These are phyloP conservation scores for Caenorhabditis macrosperma DNA, from an alignment of 2,888 invertebrate genomes.

Conservation along the genomic window DNA sequence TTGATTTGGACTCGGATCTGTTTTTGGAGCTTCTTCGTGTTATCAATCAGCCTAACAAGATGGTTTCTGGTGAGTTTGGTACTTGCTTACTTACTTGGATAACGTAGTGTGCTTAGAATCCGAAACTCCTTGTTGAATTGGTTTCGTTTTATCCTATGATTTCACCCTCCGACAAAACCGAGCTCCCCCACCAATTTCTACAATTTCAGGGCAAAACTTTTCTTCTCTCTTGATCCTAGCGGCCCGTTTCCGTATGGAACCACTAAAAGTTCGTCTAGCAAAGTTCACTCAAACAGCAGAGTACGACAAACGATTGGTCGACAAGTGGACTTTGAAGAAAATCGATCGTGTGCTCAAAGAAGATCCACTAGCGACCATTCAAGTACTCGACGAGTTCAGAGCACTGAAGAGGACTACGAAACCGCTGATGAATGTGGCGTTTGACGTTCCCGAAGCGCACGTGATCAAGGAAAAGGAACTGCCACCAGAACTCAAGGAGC, in stretches of 20 bases:
- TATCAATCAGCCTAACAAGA: constrained; percentile 15
- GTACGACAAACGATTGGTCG: constrained; percentile 17
- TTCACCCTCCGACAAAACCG: too few relatives aligned
- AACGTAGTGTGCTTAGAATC: neutral
- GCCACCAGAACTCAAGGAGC: neutral
- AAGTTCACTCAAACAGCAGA: constrained; percentile 16
- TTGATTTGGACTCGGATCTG: constrained; percentile 26
- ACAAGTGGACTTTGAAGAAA: neutral
- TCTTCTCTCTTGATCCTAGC: constrained; percentile 21
- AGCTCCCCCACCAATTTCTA: too few relatives aligned
- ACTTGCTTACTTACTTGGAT: too few relatives aligned
- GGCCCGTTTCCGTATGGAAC: constrained; percentile 18
- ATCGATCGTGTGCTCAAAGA: constrained; percentile 21
- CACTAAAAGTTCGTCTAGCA: constrained; percentile 1
- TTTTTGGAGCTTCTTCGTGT: constrained; percentile 35
- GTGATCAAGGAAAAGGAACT: neutral
- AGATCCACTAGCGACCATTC: constrained; percentile 11
- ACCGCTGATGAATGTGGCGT: constrained; percentile 23
- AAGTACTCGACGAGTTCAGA: constrained; percentile 30
- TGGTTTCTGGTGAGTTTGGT: constrained; percentile 30
- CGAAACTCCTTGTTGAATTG: neutral
- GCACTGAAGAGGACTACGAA: neutral
- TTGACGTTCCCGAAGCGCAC: constrained; percentile 19
- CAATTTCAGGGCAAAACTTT: too few relatives aligned
- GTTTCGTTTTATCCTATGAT: too few relatives aligned